Percentiles rank a stretch among this genome's conserved stretches.
Evolutionary conservation across 2,797 vertebrate species (phyloP).

Genomic region (Yasuhikotakia modesta): DNA sequence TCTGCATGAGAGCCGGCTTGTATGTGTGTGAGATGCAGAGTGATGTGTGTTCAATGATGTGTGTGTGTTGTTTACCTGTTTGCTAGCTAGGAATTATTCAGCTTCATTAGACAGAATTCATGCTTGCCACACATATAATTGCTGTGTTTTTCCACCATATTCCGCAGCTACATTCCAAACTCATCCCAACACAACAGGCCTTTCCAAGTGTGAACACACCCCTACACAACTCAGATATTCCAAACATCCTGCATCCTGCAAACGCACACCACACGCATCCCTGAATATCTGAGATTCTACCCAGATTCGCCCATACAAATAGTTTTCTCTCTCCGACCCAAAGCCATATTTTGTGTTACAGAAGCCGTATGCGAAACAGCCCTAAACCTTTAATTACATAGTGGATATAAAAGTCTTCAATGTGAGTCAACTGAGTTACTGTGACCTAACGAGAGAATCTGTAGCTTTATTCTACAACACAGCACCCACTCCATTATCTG

Average conservation of each 20-base stretch:
- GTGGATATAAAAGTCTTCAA: not conserved
- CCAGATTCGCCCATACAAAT: not conserved
- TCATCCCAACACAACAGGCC: slow-evolving; percentile 2
- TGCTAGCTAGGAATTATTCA: slow-evolving; percentile 52
- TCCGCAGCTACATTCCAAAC: slow-evolving; percentile 23
- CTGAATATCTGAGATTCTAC: slow-evolving; percentile 29
- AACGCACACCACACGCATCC: slow-evolving; percentile 11
- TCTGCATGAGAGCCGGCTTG: not conserved
- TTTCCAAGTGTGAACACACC: slow-evolving; percentile 5
- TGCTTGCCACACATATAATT: slow-evolving; percentile 46
- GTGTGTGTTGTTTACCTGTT: slow-evolving; percentile 54
- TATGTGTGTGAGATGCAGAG: too few relatives aligned
- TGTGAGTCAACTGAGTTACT: slow-evolving; percentile 12
- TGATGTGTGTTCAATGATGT: slow-evolving; percentile 19
- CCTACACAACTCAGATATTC: slow-evolving; percentile 36
- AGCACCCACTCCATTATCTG: slow-evolving; percentile 65
- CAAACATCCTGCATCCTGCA: slow-evolving; percentile 27
- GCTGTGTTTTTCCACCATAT: slow-evolving; percentile 37
- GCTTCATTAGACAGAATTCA: slow-evolving; percentile 56
- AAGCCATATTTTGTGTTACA: not conserved
- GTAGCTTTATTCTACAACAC: slow-evolving; percentile 30
- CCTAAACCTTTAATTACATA: slow-evolving; percentile 27
- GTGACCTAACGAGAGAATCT: slow-evolving; percentile 11
- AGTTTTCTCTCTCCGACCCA: not conserved
- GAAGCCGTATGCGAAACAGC: slow-evolving; percentile 2